A percentile compares a stretch with the other conserved stretches of the same genome.
These are phyloP conservation scores for Dolomedes plantarius DNA, from an alignment of 2,888 invertebrate species.

Conservation along the genomic window DNA sequence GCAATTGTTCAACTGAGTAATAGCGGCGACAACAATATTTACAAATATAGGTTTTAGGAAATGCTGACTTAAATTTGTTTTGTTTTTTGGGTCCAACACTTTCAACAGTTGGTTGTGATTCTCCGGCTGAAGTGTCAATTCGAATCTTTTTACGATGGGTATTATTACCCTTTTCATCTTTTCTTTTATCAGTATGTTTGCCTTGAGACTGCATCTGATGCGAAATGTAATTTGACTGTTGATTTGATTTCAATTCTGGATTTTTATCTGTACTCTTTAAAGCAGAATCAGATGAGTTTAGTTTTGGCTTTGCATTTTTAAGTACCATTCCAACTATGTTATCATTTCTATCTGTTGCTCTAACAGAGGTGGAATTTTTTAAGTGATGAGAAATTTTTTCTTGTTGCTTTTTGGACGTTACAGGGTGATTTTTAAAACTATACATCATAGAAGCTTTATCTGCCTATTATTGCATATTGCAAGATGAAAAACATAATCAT, in stretches of 20 bases:
- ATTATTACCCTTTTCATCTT: background rate
- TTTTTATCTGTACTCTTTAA: background rate
- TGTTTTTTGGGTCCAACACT: background rate
- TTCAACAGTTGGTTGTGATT: background rate
- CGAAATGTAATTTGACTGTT: background rate
- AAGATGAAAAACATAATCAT: background rate
- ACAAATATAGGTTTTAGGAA: conserved; percentile 43
- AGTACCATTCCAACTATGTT: conserved; percentile 27
- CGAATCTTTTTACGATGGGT: conserved; percentile 9
- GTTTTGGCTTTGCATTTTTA: conserved; percentile 12
- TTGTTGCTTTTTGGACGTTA: background rate
- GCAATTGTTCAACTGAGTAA: conserved; percentile 31
- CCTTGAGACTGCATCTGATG: background rate
- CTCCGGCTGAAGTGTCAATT: background rate
- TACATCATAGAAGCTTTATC: background rate
- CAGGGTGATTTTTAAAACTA: background rate
- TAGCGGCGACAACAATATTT: conserved; percentile 63
- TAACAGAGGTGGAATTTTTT: background rate
- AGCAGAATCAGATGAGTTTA: background rate
- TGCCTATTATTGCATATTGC: background rate
- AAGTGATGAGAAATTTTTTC: background rate
- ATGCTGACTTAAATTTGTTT: conserved; percentile 10
- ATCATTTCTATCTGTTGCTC: conserved; percentile 15
- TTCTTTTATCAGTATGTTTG: conserved; percentile 33
- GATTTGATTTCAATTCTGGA: background rate